Base-by-base conservation (phyloP, 2,888 invertebrate genomes). In the Drosophila nigricruria region DNA sequence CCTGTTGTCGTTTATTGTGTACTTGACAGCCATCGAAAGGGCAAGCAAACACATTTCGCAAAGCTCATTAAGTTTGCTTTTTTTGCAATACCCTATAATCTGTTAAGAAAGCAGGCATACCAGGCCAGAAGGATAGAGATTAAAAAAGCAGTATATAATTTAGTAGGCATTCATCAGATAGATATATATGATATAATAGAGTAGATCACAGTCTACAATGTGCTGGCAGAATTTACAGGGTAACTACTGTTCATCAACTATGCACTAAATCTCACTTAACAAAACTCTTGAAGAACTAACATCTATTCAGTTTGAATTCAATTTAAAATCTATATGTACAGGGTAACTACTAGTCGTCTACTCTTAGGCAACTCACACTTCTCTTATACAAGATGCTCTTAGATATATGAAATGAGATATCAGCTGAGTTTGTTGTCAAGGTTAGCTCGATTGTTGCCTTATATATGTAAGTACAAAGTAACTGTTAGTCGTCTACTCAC, bases 11-110 rank as follows among this genome's bases (percentile, higher is more conserved):
- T 85, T 85, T 86, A 85, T 82, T 83, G 88, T 88, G 88, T 86
- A 86, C 88, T 83, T 86, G 87, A 81, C 83, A 82, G 84, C 81
- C 81, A 88, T 88, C 83, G 88, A 88, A 85, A 85, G 86, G 88
- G 88, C 85, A 85, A 86, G 82, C 81, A 86, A 85, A 88, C 84
- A 85, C 79, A 85, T 85, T 85, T 85, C 83, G 84, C 88, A 88
- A 88, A 85, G 88, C 84, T 85, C 88, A 85, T 85, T 85, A 85
- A 85, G 79, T 84, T 78, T 70, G 66, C 67, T 64, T 12, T 32
- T 3, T 14, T 8, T 6, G 8, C 20, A 10, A 63, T 73, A 77
- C 77, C 73, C 73, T 70, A 2, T 16, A 30, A 3, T 14, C 10
- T 0, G 27, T 5, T 0, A 3, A 1, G 1, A 3, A 3, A 16